A percentile compares a stretch with the other conserved stretches of the same genome.
Conservation (phyloP, 2,113 vertebrate genomes). For the Sus scrofa region DNA sequence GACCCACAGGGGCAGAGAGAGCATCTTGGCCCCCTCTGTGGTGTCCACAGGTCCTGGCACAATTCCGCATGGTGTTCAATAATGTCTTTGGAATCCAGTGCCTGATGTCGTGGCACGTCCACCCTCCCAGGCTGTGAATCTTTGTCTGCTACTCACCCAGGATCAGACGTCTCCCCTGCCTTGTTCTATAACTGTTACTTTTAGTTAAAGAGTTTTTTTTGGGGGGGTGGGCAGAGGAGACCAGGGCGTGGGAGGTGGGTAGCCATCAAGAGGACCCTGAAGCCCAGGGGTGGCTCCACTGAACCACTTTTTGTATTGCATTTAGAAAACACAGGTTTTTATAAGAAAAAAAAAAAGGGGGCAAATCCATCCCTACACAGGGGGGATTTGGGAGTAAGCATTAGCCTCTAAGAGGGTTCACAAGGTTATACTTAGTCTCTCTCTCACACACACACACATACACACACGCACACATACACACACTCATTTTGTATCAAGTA, state of each 20-base stretch:
- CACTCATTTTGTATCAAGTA: conserved; percentile 70
- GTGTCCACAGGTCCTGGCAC: neutral
- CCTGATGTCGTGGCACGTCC: neutral
- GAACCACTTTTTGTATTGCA: conserved; percentile 78
- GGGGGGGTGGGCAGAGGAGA: neutral
- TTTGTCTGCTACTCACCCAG: neutral
- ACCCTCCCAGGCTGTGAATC: neutral
- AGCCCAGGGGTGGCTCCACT: neutral
- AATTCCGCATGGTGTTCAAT: neutral
- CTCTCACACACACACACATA: neutral
- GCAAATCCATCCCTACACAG: conserved; percentile 85
- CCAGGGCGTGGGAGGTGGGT: neutral
- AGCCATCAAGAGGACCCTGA: neutral
- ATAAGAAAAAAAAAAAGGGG: conserved; percentile 76
- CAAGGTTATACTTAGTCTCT: conserved; percentile 83
- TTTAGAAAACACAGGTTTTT: conserved; percentile 85
- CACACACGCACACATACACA: neutral
- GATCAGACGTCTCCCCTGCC: conserved; percentile 1
- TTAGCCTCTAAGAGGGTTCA: conserved; percentile 91
- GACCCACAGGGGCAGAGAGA: neutral
- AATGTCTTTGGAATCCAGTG: neutral
- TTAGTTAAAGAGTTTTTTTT: conserved; percentile 54
- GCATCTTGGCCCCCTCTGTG: neutral
- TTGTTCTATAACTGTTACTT: conserved; percentile 18
- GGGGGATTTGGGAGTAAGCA: conserved; percentile 87